These are phyloP conservation scores for Eleutherodactylus coqui DNA, from an alignment of 2,797 vertebrate genomes.

Conservation along the genomic window DNA sequence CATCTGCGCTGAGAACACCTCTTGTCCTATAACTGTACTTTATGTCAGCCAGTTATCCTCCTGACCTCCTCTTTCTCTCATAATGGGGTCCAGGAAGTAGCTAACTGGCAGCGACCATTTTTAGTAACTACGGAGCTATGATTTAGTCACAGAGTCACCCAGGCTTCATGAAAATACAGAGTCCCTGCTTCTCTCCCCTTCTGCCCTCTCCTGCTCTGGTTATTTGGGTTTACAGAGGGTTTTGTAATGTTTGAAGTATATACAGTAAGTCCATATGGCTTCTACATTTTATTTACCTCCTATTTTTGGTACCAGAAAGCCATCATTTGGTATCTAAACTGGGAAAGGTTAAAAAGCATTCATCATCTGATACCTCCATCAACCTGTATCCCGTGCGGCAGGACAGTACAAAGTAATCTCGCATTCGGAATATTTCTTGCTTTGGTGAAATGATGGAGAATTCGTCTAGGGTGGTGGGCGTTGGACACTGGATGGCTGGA, in stretches of 20 bases:
- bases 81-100: not conserved
- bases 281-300: not conserved
- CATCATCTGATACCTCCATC: conserved; percentile 76
- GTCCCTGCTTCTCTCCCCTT: not conserved
- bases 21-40: too few species aligned
- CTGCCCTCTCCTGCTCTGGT: too few species aligned
- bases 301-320: too few species aligned
- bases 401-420: conserved; percentile 74
- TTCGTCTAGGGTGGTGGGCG: conserved; percentile 70
- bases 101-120: not conserved
- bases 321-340: too few species aligned
- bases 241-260: not conserved
- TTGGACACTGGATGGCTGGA: conserved; percentile 76
- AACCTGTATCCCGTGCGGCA: conserved; percentile 77
- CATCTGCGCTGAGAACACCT: too few species aligned
- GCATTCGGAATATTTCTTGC: conserved; percentile 73
- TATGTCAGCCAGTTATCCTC: too few species aligned
- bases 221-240: not conserved
- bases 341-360: too few species aligned
- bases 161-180: not conserved
- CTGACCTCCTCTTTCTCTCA: not conserved
- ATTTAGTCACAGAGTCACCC: too few species aligned
- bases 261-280: not conserved
- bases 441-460: conserved; percentile 75
- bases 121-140: not conserved